phyloP scores from a whole-genome alignment of 1,140 invertebrate species.

The Drosophila neocordata region DNA sequence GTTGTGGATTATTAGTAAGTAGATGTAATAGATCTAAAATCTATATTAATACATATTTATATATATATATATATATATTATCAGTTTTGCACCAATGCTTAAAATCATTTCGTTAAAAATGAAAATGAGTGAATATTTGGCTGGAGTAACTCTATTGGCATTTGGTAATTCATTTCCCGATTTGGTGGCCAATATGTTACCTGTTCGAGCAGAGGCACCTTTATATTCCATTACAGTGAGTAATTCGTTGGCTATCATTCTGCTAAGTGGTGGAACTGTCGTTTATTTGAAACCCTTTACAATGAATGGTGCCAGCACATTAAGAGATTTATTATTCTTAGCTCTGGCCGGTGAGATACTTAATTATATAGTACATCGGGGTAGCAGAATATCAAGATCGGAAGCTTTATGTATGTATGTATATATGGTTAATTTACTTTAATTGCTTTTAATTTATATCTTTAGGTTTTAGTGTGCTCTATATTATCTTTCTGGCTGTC shows the following conservation, averaged over 20 bases:
- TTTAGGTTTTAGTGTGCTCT: slow-evolving; percentile 31
- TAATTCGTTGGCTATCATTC: slow-evolving; percentile 25
- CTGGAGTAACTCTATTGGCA: slow-evolving; percentile 43
- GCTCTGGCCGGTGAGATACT: slow-evolving; percentile 21
- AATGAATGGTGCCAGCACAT: slow-evolving; percentile 32
- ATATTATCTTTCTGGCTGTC: slow-evolving; percentile 35
- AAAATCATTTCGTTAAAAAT: slow-evolving; percentile 41
- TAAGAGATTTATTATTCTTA: slow-evolving; percentile 50
- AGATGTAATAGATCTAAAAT: neutral
- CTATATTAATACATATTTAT: neutral
- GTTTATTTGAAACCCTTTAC: slow-evolving; percentile 50
- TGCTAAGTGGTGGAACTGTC: slow-evolving; percentile 46
- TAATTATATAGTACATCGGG: neutral
- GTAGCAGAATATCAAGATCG: neutral
- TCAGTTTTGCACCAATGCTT: slow-evolving; percentile 37
- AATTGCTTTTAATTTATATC: too few species aligned
- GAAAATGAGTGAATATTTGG: slow-evolving; percentile 50
- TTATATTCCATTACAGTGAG: slow-evolving; percentile 29
- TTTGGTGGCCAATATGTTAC: slow-evolving; percentile 44
- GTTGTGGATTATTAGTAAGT: neutral
- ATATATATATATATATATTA: neutral
- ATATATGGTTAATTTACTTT: too few species aligned
- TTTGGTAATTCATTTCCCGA: slow-evolving; percentile 43
- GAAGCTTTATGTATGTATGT: slow-evolving; percentile 21
- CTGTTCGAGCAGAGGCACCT: neutral